Evolutionary conservation across 2,888 invertebrate genomes (phyloP).

Genomic region (Trisateles emortualis): DNA sequence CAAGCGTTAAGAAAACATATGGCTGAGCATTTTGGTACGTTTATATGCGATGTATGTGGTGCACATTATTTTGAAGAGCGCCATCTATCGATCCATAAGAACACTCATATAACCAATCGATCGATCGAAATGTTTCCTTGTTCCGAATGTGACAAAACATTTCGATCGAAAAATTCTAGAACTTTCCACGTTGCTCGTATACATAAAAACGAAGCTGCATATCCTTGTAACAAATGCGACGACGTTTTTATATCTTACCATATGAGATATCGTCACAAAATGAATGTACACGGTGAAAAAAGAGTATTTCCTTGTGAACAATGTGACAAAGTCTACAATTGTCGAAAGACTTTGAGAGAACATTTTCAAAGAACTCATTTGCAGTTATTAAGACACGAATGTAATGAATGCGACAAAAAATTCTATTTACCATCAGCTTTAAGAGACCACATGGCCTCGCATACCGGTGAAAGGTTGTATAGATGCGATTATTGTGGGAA

Average conservation of each 20-base stretch:
- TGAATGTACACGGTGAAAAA: conserved; percentile 56
- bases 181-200: conserved; percentile 50
- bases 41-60: conserved; percentile 63
- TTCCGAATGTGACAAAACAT: conserved; percentile 61
- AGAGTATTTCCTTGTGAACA: conserved; percentile 56
- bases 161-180: conserved; percentile 54
- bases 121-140: conserved; percentile 58
- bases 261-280: conserved; percentile 56
- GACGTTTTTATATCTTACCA: conserved; percentile 41
- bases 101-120: conserved; percentile 64
- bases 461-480: conserved; percentile 80
- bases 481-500: conserved; percentile 82
- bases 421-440: conserved; percentile 65
- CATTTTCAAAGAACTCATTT: conserved; percentile 61
- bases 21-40: conserved; percentile 61
- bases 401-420: conserved; percentile 72
- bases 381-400: conserved; percentile 65
- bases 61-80: conserved; percentile 66
- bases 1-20: conserved; percentile 60
- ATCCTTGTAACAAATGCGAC: conserved; percentile 57
- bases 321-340: conserved; percentile 63
- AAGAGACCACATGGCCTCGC: conserved; percentile 82
- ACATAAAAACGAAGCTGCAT: conserved; percentile 54
- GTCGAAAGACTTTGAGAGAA: conserved; percentile 55
- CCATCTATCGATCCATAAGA: conserved; percentile 46